phyloP scores from a whole-genome alignment of 2,888 invertebrate genomes.

The Ctena decussata region DNA sequence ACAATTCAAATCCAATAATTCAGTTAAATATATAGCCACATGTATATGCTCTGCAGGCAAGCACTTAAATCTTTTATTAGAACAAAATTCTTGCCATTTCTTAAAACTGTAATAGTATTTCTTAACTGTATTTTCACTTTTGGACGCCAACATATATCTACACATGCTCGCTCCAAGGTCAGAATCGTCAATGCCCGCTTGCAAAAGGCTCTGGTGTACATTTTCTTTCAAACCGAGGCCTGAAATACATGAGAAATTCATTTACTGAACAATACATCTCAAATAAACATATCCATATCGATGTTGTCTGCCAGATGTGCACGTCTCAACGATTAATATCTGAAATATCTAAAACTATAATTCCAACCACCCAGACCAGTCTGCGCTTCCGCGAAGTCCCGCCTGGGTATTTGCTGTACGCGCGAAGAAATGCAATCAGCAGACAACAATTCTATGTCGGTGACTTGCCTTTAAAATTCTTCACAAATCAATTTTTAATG shows the following conservation, averaged over 20 bases:
- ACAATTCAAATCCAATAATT: constrained; percentile 22
- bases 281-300: background rate
- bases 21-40: constrained; percentile 32
- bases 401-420: too few species aligned
- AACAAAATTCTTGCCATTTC: constrained; percentile 42
- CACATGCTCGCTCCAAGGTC: constrained; percentile 27
- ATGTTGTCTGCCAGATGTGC: too few species aligned
- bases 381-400: too few species aligned
- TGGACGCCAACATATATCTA: constrained; percentile 8
- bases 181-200: background rate
- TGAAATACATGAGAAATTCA: constrained; percentile 3
- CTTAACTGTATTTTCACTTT: constrained; percentile 40
- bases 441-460: too few species aligned
- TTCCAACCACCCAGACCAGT: too few species aligned
- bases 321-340: too few species aligned
- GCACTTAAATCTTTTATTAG: background rate
- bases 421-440: too few species aligned
- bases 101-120: constrained; percentile 42
- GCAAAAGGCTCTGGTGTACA: background rate
- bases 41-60: constrained; percentile 39
- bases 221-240: constrained; percentile 14
- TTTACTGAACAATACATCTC: background rate
- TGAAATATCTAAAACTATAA: too few species aligned
- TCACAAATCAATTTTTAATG: background rate
- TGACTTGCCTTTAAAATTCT: background rate